Base-by-base conservation (phyloP, 2,888 invertebrate species). In the Spialia ferax region DNA sequence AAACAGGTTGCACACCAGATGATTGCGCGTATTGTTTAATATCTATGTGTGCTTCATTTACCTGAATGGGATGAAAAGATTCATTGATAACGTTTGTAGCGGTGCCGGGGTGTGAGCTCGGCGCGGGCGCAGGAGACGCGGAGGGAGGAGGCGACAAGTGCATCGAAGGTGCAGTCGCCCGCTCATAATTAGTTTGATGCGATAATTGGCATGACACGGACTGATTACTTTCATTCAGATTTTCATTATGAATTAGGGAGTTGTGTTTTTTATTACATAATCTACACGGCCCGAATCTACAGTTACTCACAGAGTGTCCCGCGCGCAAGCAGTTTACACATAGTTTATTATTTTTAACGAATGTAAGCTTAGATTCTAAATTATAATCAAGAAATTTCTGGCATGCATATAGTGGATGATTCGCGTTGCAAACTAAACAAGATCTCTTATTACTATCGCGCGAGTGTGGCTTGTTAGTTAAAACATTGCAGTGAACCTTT, bases 1-100 rank as follows among this genome's bases (percentile, higher is more conserved):
- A 63, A 15, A 74, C 76, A 0, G 66, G 52, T 55, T 71, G 38
- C 50, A 52, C 50, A 52, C 50, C 13, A 18, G 50, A 52, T 13
- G 8, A 52, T 22, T 52, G 13, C 50, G 50, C 50, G 50, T 23
- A 52, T 52, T 52, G 50, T 52, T 52, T 52, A 22, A 11, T 52
- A 52, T 52, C 13, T 20, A 52, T 52, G 50, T 52, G 50, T 52
- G 50, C 50, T 23, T 52, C 50, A 18, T 52, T 52, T 52, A 52
- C 22, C 50, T 52, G 50, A 52, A 52, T 52, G 50, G 50, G 13
- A 52, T 52, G 22, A n/a, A 23, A 11, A 20, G 50, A 20, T 52
- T 52, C 50, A 52, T 52, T 52, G 22, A 52, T 52, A 52, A 23
- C 23, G 20, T 22, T 13, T 29, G 29, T 29, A 10, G 10, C 29